phyloP scores from a whole-genome alignment of 1,140 invertebrate species.

The Apis laboriosa region DNA sequence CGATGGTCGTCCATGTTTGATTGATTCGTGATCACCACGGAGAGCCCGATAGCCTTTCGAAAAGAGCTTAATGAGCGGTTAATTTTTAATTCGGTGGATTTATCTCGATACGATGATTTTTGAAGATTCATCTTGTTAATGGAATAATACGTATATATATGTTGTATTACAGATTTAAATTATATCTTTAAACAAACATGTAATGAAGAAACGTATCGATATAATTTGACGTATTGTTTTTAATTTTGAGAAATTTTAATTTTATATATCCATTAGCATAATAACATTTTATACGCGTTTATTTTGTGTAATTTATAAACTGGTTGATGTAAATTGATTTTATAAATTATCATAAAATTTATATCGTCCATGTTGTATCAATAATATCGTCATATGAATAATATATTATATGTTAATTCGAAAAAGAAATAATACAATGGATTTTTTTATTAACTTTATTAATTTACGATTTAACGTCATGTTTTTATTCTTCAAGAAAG shows the following conservation, averaged over 20 bases:
- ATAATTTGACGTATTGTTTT: background rate
- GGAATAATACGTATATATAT: too few species aligned
- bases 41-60: slow-evolving; percentile 25
- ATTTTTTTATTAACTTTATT: too few species aligned
- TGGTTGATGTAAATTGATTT: background rate
- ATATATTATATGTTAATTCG: too few species aligned
- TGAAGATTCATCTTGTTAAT: background rate
- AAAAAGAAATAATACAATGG: too few species aligned
- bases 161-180: too few species aligned
- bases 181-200: too few species aligned
- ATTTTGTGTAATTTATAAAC: background rate
- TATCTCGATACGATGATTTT: background rate
- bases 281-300: background rate
- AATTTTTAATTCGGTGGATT: background rate
- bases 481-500: too few species aligned
- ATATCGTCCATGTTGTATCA: background rate
- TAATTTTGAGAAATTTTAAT: background rate
- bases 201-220: background rate
- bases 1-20: slow-evolving; percentile 48
- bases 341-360: background rate
- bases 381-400: too few species aligned
- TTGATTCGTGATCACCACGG: slow-evolving; percentile 35
- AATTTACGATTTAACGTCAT: too few species aligned
- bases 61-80: slow-evolving; percentile 11
- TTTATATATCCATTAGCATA: background rate